Base-by-base conservation (phyloP, 2,888 invertebrate genomes). In the Lasioglossum oenotherae region DNA sequence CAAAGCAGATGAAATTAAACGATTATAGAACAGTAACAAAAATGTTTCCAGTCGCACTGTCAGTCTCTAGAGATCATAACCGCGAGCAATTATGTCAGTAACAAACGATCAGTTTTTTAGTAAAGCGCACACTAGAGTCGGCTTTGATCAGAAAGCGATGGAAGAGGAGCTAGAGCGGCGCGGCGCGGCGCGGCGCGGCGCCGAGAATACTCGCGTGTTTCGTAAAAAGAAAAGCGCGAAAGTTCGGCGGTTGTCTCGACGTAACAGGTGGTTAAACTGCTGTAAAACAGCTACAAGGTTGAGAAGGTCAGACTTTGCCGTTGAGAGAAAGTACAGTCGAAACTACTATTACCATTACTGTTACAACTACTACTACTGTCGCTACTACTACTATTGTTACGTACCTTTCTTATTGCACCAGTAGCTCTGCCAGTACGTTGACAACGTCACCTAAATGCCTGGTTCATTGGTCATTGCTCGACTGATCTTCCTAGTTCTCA, bases 181-280 rank as follows among this genome's bases (percentile, higher is more conserved):
- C 64, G 64, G 67, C 67, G 64, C 64, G 31, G 67, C 27, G 64
- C 64, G 31, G 67, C 67, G 64, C 64, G 64, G 67, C 69, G 38
- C 23, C 38, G 69, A 69, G 69, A 69, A 69, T 69, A 69, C 69
- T 69, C 69, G 74, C 89, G 92, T 92, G 92, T 92, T 93, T 92
- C 90, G 91, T 88, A 90, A 90, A 91, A 92, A 91, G 90, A 91
- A 92, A 90, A 88, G 89, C 88, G 90, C 89, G 88, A 85, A 89
- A 89, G 91, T 89, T 91, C 87, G 89, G 88, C 86, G 91, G 88
- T 90, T 91, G 90, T 90, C 86, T 74, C 85, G 86, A 91, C 92
- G 94, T 94, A 94, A 94, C 94, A 94, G 94, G 94, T 94, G 94
- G 94, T 94, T 93, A 91, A 93, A 93, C 92, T 92, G 92, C 92